Base-by-base conservation (phyloP, 2,888 invertebrate genomes). In the Tupiocoris notatus region DNA sequence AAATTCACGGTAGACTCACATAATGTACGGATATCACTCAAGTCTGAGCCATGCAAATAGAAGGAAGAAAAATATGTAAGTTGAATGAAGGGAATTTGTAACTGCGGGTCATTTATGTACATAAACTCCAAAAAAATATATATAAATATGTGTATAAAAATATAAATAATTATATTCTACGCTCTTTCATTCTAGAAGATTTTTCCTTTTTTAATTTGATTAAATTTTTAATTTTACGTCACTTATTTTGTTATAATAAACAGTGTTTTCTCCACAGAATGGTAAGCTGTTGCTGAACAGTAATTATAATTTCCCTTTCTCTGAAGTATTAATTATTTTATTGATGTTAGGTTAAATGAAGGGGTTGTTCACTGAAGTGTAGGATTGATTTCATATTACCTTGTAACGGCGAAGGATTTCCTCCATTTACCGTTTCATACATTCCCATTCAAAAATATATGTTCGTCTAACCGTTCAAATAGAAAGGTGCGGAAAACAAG, bases 101-200 rank as follows among this genome's bases (percentile, higher is more conserved):
- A 75, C 57, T 64, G 18, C 63, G 25, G 66, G 59, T 66, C 59
- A 56, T 65, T 75, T 57, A 66, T 66, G 66, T 75, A 75, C 61
- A 75, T 75, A 75, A 59, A 56, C 24, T 75, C 65, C 25, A 24
- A 16, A 63, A 70, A 73, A 62, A n/a, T 67, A 62, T 54, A n/a
- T 66, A 75, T 66, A 66, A 58, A 75, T 66, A 66, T 58, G 58
- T 75, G 61, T 66, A 66, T n/a, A 66, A 75, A 66, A 39, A 73
- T 64, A 74, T 64, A 18, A 68, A 58, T 17, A 58, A 70, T 18
- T 57, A 59, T 57, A 62, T 61, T 61, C 21, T 65, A 75, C 24
- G 58, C 65, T 75, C 64, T 57, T 75, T 65, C 64, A 64, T 75
- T 65, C 64, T 75, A 75, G 65, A 57, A 75, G 25, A 63, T 73